Evolutionary conservation across 2,113 vertebrate species (phyloP).

Genomic region (Caracal caracal): DNA sequence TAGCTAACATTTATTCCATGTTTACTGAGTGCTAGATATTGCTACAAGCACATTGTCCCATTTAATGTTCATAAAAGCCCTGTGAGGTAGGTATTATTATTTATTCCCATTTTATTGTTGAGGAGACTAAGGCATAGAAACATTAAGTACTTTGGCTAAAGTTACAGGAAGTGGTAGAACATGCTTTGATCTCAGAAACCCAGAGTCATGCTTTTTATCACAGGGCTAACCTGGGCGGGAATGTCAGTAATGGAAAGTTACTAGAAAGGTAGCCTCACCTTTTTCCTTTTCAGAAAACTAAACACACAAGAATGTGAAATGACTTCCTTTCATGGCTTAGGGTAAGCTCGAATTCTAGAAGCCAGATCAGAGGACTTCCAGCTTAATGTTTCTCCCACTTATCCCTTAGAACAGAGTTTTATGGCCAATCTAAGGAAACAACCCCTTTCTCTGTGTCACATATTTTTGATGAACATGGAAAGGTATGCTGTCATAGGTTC

Average conservation of each 20-base stretch:
- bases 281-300: neutral
- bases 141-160: neutral
- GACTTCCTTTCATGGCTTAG: neutral
- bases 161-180: neutral
- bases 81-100: neutral
- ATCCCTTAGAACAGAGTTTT: neutral
- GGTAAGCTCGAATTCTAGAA: neutral
- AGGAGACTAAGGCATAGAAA: neutral
- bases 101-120: neutral
- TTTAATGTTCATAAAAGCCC: neutral
- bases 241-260: neutral
- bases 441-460: neutral
- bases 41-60: neutral
- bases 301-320: neutral
- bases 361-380: neutral
- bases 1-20: neutral
- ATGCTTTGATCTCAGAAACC: slow-evolving; percentile 1
- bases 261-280: neutral
- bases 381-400: neutral
- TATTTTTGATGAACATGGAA: neutral
- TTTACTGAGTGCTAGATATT: neutral
- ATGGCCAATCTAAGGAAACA: neutral
- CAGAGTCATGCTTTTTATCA: neutral
- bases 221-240: neutral
- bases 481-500: neutral